Base-by-base conservation (phyloP, 2,888 invertebrate species). In the Callyntrura guangdongensis region DNA sequence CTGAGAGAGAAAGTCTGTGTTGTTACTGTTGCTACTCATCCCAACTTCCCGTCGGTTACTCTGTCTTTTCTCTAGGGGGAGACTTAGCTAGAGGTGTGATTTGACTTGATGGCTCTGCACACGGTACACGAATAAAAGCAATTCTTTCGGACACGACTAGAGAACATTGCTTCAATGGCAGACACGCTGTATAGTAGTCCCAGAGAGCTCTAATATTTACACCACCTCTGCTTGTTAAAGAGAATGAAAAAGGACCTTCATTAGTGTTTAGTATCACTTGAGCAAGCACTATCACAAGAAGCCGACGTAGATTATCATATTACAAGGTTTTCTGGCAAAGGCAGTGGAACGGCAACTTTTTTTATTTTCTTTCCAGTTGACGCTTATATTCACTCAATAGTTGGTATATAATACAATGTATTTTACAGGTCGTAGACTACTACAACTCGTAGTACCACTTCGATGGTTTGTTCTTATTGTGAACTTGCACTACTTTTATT, bases 1-100 rank as follows among this genome's bases (percentile, higher is more conserved):
- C n/a, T 92, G 89, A 3, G 86, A 83, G 47, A 83, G 84, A 36
- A 86, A 92, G 77, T 89, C 86, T 22, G 87, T 53, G 77, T 79
- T 89, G 77, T 49, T 81, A 14, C 22, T 45, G 17, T 36, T 53
- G 25, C n/a, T 83, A 59, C 74, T 82, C 88, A 88, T 88, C 72
- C 22, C 47, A 25, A 72, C 82, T 59, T 74, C 27, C 88, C 69
- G n/a, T 74, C 56, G 67, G 17, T 14, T 22, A 25, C 56, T 27
- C 64, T 2, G 53, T 9, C 14, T 53, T 53, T 14, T 61, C 61
- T 61, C 61, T 61, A 25, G 77, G 77, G 53, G 53, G 53, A 82
- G 83, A 88, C 72, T 74, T 47, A 47, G 47, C 56, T 82, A 83
- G 47, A 8, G 12, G 47, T 83, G 20, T 12, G 27, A 88, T 74